These are phyloP conservation scores for Augochlorella aurata DNA, from an alignment of 2,888 invertebrate genomes.

Conservation along the genomic window DNA sequence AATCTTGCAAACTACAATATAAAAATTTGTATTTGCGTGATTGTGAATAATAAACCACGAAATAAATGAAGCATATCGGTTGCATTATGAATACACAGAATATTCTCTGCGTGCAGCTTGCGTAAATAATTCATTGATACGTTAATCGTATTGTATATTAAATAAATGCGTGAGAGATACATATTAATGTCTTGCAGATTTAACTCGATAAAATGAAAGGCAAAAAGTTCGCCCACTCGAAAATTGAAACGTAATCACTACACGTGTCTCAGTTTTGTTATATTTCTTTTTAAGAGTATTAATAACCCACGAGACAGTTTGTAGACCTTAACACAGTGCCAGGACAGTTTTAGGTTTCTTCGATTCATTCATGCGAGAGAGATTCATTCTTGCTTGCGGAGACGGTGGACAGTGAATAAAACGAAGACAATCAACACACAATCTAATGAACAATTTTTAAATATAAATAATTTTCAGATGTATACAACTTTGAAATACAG, in stretches of 20 bases:
- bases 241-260: not conserved
- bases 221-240: not conserved
- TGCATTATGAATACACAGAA: not conserved
- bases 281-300: not conserved
- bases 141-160: too few species aligned
- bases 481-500: too few species aligned
- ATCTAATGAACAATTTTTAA: not conserved
- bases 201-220: not conserved
- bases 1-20: too few species aligned
- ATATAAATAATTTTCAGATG: too few species aligned
- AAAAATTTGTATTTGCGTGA: too few species aligned
- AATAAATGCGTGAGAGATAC: not conserved
- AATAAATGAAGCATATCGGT: not conserved
- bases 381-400: not conserved
- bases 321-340: conserved; percentile 8
- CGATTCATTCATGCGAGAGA: conserved; percentile 12
- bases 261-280: not conserved
- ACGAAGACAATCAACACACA: not conserved
- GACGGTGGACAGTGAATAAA: not conserved
- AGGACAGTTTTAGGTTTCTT: conserved; percentile 7
- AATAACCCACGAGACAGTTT: not conserved
- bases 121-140: too few species aligned
- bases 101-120: too few species aligned
- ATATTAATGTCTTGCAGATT: not conserved
- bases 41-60: not conserved